Evolutionary conservation across 2,797 vertebrate genomes (phyloP), one percentile per base, ranked within the genome.

Genomic region (Chelidonichthys spinosus): DNA sequence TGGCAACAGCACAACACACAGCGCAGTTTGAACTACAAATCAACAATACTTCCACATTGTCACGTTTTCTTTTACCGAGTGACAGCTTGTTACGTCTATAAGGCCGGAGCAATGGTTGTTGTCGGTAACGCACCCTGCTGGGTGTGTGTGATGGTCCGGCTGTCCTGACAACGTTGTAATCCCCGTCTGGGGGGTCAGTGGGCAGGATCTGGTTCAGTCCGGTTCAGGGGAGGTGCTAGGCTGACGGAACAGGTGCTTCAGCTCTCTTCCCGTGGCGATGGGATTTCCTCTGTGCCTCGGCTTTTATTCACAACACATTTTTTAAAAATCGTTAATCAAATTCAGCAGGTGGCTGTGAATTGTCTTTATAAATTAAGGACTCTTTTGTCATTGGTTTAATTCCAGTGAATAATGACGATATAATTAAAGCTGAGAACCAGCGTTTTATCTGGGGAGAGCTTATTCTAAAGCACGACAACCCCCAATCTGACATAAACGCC

Each of bases 201-300:
- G 73, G 68, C 50, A 71, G 74, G 76, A 82, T 87, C 72, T 84
- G 90, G 81, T 77, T 78, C 72, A 69, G 85, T 76, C 87, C 72
- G 84, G 85, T 88, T 87, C 80, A 82, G 82, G 58, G 71, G 74
- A 85, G 79, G 61, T 18, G 69, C 79, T 79, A 59, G 11, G 72
- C 60, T 35, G 79, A 74, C 44, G 86, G 25, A 92, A 87, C 91
- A 93, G 90, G 91, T 93, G 92, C 87, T 89, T 70, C 70, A 69
- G 61, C 77, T 78, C 33, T 17, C 80, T 81, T 25, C 86, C 89
- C 81, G 86, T 37, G 74, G 90, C 14, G 89, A 68, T 33, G 71
- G 89, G 81, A 78, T 83, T 79, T 74, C 85, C 79, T 87, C 82
- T 33, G 56, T 18, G 25, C 52, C 18, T 0, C 7, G 2, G 49